A percentile compares a stretch with the other conserved stretches of the same genome.
These are phyloP conservation scores for Pomacea maculata DNA, from an alignment of 1,140 invertebrate genomes.

Conservation along the genomic window DNA sequence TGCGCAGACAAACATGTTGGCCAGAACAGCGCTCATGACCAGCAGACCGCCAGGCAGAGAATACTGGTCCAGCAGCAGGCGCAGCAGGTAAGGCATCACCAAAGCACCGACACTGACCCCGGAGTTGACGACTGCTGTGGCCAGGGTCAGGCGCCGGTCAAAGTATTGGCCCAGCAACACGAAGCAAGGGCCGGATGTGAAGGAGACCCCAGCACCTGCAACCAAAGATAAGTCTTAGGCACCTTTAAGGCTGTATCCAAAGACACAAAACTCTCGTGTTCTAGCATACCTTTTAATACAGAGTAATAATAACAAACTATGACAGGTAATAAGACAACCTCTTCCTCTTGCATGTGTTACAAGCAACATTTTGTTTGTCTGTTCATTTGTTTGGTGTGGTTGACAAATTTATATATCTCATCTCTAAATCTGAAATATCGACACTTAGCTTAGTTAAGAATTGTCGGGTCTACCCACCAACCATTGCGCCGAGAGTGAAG, in stretches of 20 bases:
- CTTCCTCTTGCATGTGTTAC: too few relatives aligned
- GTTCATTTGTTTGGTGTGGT: too few relatives aligned
- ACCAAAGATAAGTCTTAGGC: not conserved
- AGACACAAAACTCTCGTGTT: too few relatives aligned
- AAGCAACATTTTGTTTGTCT: too few relatives aligned
- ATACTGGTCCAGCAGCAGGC: constrained; percentile 1
- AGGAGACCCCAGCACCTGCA: constrained; percentile 1
- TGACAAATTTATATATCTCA: too few relatives aligned
- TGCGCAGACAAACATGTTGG: constrained; percentile 11
- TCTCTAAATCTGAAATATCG: too few relatives aligned
- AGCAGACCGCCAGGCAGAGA: not conserved
- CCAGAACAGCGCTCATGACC: not conserved
- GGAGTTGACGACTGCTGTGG: constrained; percentile 9
- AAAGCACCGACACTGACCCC: constrained; percentile 5
- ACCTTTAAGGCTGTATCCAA: too few relatives aligned
- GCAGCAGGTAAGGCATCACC: constrained; percentile 3
- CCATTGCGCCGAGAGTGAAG: not conserved
- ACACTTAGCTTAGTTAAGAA: too few relatives aligned
- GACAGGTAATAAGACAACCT: rapidly evolving
- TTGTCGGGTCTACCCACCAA: not conserved
- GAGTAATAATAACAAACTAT: too few relatives aligned
- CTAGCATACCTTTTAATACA: too few relatives aligned
- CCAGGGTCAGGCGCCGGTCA: not conserved
- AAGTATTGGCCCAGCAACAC: constrained; percentile 14
- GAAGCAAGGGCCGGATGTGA: constrained; percentile 3